Conservation (phyloP, 2,888 invertebrate genomes). For the Ethmia dodecea region DNA sequence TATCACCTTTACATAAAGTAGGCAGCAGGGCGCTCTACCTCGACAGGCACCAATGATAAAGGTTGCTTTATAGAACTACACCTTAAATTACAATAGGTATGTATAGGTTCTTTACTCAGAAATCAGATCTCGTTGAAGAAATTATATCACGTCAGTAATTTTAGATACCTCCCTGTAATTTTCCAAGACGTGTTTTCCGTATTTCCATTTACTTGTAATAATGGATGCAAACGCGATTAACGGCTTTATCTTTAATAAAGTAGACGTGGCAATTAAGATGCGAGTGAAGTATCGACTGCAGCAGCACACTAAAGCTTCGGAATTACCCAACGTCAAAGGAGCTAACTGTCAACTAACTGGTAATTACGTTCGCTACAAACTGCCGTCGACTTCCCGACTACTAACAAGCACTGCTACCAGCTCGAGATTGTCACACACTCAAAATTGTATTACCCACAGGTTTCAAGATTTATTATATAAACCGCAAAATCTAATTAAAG, state of each 20-base stretch:
- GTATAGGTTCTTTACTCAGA: constrained; percentile 37
- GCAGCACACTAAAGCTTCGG: constrained; percentile 32
- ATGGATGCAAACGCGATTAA: neutral
- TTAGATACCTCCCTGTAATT: constrained; percentile 36
- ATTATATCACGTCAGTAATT: constrained; percentile 49
- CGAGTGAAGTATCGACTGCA: constrained; percentile 29
- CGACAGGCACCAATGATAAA: neutral
- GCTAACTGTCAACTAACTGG: constrained; percentile 50
- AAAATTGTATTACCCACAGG: constrained; percentile 22
- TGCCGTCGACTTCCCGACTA: constrained; percentile 23
- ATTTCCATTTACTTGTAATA: constrained; percentile 20
- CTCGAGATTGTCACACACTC: constrained; percentile 17
- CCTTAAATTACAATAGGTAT: constrained; percentile 34
- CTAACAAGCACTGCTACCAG: constrained; percentile 5
- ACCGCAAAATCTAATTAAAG: constrained; percentile 31
- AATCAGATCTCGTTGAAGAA: constrained; percentile 45
- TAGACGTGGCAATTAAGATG: constrained; percentile 17
- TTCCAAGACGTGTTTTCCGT: constrained; percentile 52
- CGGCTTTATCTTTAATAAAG: constrained; percentile 2
- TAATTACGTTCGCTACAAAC: constrained; percentile 50
- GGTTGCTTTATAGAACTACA: constrained; percentile 20
- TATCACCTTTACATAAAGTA: constrained; percentile 5
- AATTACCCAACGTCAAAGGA: constrained; percentile 48
- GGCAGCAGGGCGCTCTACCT: constrained; percentile 2
- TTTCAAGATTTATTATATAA: constrained; percentile 22